Evolutionary conservation across 53 echinoderm and acorn worm genomes (phyloP).

Genomic region (Paelopatides confundens): DNA sequence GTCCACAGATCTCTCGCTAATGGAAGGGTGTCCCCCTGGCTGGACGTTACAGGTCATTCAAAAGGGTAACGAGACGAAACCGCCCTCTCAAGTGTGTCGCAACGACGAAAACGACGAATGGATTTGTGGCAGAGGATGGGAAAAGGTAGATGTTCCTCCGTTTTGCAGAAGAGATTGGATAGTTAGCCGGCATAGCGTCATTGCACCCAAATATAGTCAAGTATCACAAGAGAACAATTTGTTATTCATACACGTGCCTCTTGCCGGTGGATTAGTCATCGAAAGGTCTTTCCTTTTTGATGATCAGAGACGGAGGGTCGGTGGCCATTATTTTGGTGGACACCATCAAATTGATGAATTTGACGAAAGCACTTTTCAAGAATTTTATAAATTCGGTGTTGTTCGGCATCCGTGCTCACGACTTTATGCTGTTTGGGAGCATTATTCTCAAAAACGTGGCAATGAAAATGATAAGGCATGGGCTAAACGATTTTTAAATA

Average conservation of each 20-base stretch:
- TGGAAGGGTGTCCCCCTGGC: no score
- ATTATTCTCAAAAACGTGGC: background rate
- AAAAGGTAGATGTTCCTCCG: background rate
- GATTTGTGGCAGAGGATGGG: background rate
- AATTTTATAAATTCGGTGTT: background rate
- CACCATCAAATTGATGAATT: background rate
- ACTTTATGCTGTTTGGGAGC: background rate
- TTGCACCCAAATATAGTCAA: background rate
- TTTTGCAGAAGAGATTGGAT: background rate
- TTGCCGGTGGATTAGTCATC: background rate
- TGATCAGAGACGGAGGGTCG: background rate
- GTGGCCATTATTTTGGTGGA: background rate
- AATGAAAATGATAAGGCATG: background rate
- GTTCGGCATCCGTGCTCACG: conserved; percentile 14
- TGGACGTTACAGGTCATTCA: no score
- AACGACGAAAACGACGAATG: background rate
- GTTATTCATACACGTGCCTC: background rate
- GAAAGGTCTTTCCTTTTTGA: conserved; percentile 25
- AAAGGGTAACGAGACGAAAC: no score
- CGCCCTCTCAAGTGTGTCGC: no score
- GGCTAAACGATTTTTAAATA: background rate
- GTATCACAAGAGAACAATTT: background rate
- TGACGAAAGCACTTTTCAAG: background rate
- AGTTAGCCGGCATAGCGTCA: background rate
- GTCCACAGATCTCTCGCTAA: no score